Evolutionary conservation across 2,113 vertebrate genomes (phyloP).

Genomic region (Indicator indicator): DNA sequence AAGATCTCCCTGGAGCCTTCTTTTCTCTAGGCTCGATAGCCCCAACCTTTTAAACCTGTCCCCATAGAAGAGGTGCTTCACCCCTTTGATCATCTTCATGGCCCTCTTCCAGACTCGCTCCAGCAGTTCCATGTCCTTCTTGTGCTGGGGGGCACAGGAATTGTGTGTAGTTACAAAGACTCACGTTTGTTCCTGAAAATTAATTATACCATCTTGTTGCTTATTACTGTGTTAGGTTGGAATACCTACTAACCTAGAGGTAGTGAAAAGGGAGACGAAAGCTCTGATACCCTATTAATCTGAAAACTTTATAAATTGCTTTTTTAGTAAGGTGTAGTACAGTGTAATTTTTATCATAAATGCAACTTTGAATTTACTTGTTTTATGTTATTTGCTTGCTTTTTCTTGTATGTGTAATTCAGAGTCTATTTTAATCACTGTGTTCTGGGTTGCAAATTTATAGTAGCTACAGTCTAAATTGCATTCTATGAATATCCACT

Average conservation of each 20-base stretch:
- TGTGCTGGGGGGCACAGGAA: no score
- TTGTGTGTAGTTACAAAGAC: neutral
- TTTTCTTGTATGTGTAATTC: neutral
- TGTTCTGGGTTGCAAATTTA: neutral
- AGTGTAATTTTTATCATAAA: neutral
- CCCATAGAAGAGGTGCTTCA: no score
- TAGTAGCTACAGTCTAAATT: neutral
- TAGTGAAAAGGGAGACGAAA: neutral
- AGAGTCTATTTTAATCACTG: neutral
- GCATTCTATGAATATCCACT: neutral
- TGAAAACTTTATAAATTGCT: neutral
- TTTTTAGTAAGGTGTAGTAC: neutral
- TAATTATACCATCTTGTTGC: neutral
- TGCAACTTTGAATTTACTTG: neutral
- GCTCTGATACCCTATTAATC: neutral
- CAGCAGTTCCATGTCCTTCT: no score
- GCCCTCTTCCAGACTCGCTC: no score
- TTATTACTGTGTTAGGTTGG: neutral
- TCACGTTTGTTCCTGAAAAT: neutral
- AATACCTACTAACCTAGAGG: neutral
- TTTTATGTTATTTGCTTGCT: neutral
- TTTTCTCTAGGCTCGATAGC: no score
- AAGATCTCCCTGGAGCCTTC: no score
- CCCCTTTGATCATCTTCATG: no score
- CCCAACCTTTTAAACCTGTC: no score